Evolutionary conservation across 1,140 invertebrate species (phyloP).

Genomic region (Zaprionus camerounensis): DNA sequence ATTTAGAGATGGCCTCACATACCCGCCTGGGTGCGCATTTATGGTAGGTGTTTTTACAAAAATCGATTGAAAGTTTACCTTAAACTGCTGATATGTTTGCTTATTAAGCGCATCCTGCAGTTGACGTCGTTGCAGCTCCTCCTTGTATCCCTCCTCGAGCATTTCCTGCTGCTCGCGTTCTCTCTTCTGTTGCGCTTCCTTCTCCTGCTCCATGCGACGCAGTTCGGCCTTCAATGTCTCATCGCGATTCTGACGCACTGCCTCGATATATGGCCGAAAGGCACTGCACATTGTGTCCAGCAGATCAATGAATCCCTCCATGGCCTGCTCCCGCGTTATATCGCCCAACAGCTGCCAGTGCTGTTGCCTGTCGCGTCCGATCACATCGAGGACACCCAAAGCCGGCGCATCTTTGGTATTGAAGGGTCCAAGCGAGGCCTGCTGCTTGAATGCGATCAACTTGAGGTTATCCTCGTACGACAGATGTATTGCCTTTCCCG

Average conservation of each 20-base stretch:
- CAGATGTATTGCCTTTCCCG: constrained; percentile 97
- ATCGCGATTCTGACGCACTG: constrained; percentile 93
- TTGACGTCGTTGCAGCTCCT: constrained; percentile 89
- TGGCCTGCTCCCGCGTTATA: constrained; percentile 93
- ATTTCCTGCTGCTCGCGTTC: constrained; percentile 85
- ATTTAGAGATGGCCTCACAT: neutral
- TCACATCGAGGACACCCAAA: constrained; percentile 96
- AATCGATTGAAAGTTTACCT: constrained; percentile 80
- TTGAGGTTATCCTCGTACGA: constrained; percentile 97
- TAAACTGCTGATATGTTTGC: constrained; percentile 97
- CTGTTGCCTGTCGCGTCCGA: constrained; percentile 95
- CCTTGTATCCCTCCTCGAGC: constrained; percentile 86
- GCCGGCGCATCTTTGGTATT: constrained; percentile 91
- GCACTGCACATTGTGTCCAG: constrained; percentile 94
- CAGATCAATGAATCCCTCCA: constrained; percentile 95
- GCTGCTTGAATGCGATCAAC: constrained; percentile 95
- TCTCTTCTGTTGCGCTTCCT: constrained; percentile 84
- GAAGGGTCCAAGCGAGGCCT: constrained; percentile 94
- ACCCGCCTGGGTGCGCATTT: neutral
- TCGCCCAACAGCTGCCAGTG: constrained; percentile 97
- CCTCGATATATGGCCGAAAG: constrained; percentile 96
- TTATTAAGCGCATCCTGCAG: constrained; percentile 98
- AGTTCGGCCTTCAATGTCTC: constrained; percentile 86
- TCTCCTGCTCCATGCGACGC: constrained; percentile 84
- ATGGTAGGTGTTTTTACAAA: constrained; percentile 19